Conservation (phyloP, 1,140 invertebrate species). For the Panonychus citri region DNA sequence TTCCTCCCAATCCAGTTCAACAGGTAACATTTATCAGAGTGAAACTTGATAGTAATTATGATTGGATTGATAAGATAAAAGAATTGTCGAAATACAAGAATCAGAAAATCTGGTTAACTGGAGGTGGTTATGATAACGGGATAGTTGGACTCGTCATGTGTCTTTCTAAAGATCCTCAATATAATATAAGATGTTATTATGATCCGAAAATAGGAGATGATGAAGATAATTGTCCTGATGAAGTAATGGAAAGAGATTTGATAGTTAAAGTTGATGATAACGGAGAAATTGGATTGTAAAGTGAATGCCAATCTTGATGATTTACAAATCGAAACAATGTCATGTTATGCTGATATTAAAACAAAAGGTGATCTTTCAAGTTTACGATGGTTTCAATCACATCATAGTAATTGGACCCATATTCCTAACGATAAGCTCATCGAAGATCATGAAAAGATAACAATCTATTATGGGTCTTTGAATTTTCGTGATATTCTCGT, state of each 20-base stretch:
- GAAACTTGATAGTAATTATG: slow-evolving; percentile 21
- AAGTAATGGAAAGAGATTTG: slow-evolving; percentile 40
- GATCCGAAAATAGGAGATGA: slow-evolving; percentile 1
- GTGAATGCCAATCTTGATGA: slow-evolving; percentile 33
- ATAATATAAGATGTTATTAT: slow-evolving; percentile 32
- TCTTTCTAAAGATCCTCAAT: slow-evolving; percentile 50
- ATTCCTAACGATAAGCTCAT: slow-evolving; percentile 14
- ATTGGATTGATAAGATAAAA: slow-evolving; percentile 45
- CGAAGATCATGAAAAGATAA: slow-evolving; percentile 37
- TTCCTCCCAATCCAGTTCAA: neutral
- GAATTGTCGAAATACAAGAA: slow-evolving; percentile 17
- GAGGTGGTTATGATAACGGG: slow-evolving; percentile 32
- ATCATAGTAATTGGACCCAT: slow-evolving; percentile 30
- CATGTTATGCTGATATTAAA: slow-evolving; percentile 55
- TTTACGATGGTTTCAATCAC: slow-evolving; percentile 74
- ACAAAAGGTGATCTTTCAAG: slow-evolving; percentile 65
- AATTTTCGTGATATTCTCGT: slow-evolving; percentile 60
- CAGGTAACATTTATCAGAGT: slow-evolving; percentile 18
- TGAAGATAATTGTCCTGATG: slow-evolving; percentile 1
- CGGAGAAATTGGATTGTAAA: slow-evolving; percentile 32
- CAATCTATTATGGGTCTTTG: slow-evolving; percentile 60
- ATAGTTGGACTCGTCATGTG: slow-evolving; percentile 69
- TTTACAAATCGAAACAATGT: neutral
- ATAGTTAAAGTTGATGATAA: slow-evolving; percentile 57
- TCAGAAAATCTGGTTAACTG: slow-evolving; percentile 36